Evolutionary conservation across 2,888 invertebrate genomes (phyloP).

Genomic region (Hololepta plana): DNA sequence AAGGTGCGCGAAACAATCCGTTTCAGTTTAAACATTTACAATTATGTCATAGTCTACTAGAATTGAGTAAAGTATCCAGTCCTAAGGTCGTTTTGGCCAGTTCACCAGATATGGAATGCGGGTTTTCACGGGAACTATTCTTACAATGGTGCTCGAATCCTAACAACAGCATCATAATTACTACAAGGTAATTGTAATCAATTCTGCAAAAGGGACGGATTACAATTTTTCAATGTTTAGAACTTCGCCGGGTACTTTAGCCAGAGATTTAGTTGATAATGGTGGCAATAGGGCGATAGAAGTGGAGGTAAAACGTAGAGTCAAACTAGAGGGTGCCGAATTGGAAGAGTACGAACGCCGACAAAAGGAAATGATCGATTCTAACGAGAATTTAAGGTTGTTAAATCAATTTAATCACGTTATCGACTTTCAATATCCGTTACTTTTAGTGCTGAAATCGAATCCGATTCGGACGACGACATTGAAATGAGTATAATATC

Average conservation of each 20-base stretch:
- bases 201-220: slow-evolving; percentile 1
- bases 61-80: slow-evolving; percentile 70
- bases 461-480: slow-evolving; percentile 72
- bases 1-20: slow-evolving; percentile 83
- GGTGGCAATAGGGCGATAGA: slow-evolving; percentile 56
- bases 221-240: slow-evolving; percentile 23
- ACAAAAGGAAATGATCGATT: slow-evolving; percentile 34
- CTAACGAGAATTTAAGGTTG: not conserved
- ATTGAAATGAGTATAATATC: slow-evolving; percentile 65
- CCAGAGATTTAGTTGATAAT: slow-evolving; percentile 60
- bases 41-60: slow-evolving; percentile 80
- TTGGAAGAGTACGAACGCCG: slow-evolving; percentile 56
- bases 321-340: slow-evolving; percentile 60
- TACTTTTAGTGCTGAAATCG: slow-evolving; percentile 41
- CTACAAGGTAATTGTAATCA: slow-evolving; percentile 41
- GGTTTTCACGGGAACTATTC: slow-evolving; percentile 88
- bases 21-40: slow-evolving; percentile 90
- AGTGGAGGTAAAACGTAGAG: slow-evolving; percentile 46
- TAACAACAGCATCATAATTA: slow-evolving; percentile 88
- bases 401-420: too few species aligned
- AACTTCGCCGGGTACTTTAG: slow-evolving; percentile 64
- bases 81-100: slow-evolving; percentile 93
- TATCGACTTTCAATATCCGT: slow-evolving; percentile 2
- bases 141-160: slow-evolving; percentile 83
- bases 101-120: slow-evolving; percentile 86